phyloP scores from a whole-genome alignment of 2,113 vertebrate species.

The Nycticorax nycticorax region DNA sequence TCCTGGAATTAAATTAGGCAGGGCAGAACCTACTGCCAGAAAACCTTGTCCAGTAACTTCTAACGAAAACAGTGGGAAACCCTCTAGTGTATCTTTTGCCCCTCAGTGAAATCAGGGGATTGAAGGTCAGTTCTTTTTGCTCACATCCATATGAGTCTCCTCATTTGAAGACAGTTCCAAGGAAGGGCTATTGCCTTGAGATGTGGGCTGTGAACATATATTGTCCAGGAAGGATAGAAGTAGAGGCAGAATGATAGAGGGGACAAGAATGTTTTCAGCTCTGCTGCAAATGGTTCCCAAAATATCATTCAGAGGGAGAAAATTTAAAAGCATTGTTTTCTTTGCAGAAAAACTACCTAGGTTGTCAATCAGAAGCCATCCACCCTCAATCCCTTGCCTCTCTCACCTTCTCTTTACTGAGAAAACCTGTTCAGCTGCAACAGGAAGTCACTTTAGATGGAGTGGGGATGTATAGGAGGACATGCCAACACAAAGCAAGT shows the following conservation, averaged over 20 bases:
- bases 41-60: neutral
- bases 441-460: neutral
- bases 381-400: neutral
- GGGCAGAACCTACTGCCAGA: neutral
- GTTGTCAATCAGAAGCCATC: neutral
- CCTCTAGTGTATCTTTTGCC: neutral
- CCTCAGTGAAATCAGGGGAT: neutral
- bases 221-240: neutral
- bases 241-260: neutral
- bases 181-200: neutral
- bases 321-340: neutral
- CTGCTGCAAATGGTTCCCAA: neutral
- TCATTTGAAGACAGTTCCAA: neutral
- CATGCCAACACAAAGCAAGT: neutral
- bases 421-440: neutral
- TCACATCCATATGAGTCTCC: neutral
- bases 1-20: neutral
- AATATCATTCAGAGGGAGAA: neutral
- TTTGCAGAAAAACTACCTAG: neutral
- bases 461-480: neutral
- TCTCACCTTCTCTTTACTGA: neutral
- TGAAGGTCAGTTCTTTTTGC: neutral
- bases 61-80: neutral
- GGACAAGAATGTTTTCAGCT: neutral
- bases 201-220: neutral